Conservation (phyloP, 2,113 vertebrate species). For the Casuarius casuarius region DNA sequence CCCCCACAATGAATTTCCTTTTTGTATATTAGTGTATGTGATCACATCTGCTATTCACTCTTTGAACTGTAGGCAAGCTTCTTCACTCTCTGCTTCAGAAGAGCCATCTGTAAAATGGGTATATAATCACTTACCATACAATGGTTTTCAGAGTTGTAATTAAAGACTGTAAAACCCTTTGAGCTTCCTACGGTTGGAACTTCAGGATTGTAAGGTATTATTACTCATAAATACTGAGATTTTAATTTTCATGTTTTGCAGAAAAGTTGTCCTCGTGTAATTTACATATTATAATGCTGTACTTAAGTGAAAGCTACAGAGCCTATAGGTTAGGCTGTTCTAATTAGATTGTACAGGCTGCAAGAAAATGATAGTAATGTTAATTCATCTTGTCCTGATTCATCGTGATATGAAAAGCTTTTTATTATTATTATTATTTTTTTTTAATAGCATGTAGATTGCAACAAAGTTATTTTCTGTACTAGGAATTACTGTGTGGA, state of each 20-base stretch:
- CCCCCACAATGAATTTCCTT: not conserved
- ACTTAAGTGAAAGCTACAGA: not conserved
- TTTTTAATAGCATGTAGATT: not conserved
- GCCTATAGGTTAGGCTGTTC: not conserved
- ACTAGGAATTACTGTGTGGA: slow-evolving; percentile 8
- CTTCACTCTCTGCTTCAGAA: not conserved
- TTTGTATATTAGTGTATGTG: not conserved
- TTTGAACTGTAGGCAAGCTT: not conserved
- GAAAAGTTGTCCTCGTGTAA: not conserved
- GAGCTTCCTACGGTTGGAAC: not conserved
- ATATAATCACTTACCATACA: not conserved
- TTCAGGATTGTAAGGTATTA: not conserved
- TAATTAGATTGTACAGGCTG: not conserved
- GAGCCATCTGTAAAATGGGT: not conserved
- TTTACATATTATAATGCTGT: not conserved
- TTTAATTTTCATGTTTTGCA: not conserved
- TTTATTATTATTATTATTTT: no score
- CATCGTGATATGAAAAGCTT: not conserved
- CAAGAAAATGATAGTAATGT: not conserved
- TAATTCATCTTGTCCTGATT: not conserved
- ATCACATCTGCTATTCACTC: not conserved
- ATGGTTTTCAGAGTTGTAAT: not conserved
- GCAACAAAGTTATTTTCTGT: slow-evolving; percentile 50
- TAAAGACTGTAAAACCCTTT: not conserved
- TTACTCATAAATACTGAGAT: not conserved